Conservation (phyloP, 2,888 invertebrate species). For the Brenthis ino region DNA sequence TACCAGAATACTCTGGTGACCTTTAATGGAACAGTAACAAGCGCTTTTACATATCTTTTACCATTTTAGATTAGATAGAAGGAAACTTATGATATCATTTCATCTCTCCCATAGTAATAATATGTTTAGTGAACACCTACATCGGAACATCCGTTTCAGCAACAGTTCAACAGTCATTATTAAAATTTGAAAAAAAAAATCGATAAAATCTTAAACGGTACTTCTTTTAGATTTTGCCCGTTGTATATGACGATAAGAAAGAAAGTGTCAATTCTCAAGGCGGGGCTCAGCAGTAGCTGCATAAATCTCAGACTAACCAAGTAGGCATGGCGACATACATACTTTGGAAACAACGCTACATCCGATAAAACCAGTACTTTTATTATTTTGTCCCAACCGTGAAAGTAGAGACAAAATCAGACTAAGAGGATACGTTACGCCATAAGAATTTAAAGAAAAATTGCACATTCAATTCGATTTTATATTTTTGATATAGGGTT, state of each 20-base stretch:
- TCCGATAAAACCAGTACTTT: constrained; percentile 39
- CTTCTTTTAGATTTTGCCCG: not conserved
- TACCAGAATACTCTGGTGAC: constrained; percentile 62
- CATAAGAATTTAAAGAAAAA: constrained; percentile 23
- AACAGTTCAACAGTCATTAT: too few species aligned
- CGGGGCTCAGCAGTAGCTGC: constrained; percentile 44
- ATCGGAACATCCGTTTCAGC: too few species aligned
- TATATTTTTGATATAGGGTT: not conserved
- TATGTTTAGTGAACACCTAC: not conserved
- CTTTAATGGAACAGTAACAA: constrained; percentile 51
- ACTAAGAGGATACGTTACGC: constrained; percentile 26
- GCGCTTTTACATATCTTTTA: constrained; percentile 53
- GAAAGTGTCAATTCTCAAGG: constrained; percentile 56
- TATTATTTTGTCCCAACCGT: constrained; percentile 37
- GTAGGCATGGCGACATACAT: constrained; percentile 50
- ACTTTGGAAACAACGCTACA: constrained; percentile 40
- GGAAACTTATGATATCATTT: constrained; percentile 1
- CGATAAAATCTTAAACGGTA: too few species aligned
- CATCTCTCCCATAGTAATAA: not conserved
- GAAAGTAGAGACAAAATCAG: constrained; percentile 37
- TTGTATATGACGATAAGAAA: constrained; percentile 50
- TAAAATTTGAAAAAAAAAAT: too few species aligned
- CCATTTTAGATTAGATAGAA: not conserved
- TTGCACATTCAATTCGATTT: constrained; percentile 7
- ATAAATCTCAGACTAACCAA: constrained; percentile 44